Evolutionary conservation across 1,140 invertebrate genomes (phyloP), one percentile per base, ranked within the genome.

Genomic region (Rhizoglyphus robini): DNA sequence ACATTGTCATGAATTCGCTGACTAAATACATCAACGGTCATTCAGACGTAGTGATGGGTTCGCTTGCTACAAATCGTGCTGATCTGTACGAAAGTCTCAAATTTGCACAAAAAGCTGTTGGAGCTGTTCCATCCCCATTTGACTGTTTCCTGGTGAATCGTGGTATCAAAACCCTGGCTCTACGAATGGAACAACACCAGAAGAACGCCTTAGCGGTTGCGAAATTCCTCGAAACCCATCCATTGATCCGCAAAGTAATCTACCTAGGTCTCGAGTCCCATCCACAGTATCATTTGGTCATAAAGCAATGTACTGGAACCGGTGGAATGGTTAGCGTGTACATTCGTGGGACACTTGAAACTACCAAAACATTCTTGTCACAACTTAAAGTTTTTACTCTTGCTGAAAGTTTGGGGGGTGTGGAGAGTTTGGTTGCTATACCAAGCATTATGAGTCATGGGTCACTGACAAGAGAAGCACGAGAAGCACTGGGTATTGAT

Each of bases 11-110:
- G 68, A 95, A 98, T 78, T 99, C 95, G 0, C 70, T 96, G 29
- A 96, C 94, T 0, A 99, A 99, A 76, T 99, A 97, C 73, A 93
- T 98, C 84, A 98, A 98, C 77, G 96, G 78, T 0, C 95, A 99
- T 76, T 87, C 89, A 1, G 96, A 99, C 79, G 87, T 96, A 48
- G 85, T 99, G 1, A 98, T 99, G 96, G 96, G 96, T 3, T 86
- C 88, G 5, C 81, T 86, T 8, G 81, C 87, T 29, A 82, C 85
- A 3, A 91, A 84, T 68, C 80, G 84, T 71, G 82, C 87, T 61
- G 83, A 83, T 51, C 70, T 96, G 0, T 82, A 83, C 69, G 73
- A 86, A 29, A 81, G 80, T 73, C 74, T 98, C 15, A 81, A 83
- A 68, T 96, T 88, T 76, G 76, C 93, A 61, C 94, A 98, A 82